A percentile compares a stretch with the other conserved stretches of the same genome.
These are phyloP conservation scores for Physocephala rufipes DNA, from an alignment of 2,888 invertebrate genomes.

Conservation along the genomic window DNA sequence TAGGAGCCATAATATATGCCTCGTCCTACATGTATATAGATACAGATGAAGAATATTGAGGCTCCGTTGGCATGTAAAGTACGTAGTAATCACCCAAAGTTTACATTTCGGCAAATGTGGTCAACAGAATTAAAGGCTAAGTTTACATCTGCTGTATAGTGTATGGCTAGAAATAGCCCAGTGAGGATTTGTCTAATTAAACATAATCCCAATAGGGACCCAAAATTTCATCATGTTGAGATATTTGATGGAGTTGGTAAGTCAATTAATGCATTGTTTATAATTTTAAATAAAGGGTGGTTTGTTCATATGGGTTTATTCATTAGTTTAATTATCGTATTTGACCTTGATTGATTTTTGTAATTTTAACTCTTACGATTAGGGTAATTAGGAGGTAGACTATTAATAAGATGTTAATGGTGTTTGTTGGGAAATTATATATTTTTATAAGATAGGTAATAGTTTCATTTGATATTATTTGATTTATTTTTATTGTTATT, in stretches of 20 bases:
- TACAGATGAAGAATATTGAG: constrained; percentile 76
- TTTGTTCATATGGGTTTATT: constrained; percentile 67
- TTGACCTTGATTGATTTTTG: constrained; percentile 69
- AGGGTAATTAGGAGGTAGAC: not conserved
- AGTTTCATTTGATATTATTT: constrained; percentile 58
- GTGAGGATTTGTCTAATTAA: constrained; percentile 74
- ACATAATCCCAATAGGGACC: constrained; percentile 72
- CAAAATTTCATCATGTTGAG: constrained; percentile 73
- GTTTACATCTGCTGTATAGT: constrained; percentile 73
- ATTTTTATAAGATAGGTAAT: constrained; percentile 67
- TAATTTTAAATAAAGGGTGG: constrained; percentile 69
- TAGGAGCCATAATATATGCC: constrained; percentile 70
- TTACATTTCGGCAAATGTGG: not conserved
- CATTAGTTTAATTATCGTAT: constrained; percentile 68
- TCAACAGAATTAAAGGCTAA: not conserved
- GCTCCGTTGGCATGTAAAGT: constrained; percentile 67
- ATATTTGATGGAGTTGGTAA: not conserved
- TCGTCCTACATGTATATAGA: constrained; percentile 76
- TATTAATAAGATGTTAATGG: constrained; percentile 66
- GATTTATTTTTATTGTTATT: too few relatives aligned
- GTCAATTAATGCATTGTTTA: constrained; percentile 69
- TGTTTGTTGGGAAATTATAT: constrained; percentile 68
- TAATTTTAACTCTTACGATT: constrained; percentile 66
- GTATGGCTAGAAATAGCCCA: constrained; percentile 76
- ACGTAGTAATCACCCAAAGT: not conserved